Base-by-base conservation (phyloP, 2,888 invertebrate genomes). In the Octodonta nipae region DNA sequence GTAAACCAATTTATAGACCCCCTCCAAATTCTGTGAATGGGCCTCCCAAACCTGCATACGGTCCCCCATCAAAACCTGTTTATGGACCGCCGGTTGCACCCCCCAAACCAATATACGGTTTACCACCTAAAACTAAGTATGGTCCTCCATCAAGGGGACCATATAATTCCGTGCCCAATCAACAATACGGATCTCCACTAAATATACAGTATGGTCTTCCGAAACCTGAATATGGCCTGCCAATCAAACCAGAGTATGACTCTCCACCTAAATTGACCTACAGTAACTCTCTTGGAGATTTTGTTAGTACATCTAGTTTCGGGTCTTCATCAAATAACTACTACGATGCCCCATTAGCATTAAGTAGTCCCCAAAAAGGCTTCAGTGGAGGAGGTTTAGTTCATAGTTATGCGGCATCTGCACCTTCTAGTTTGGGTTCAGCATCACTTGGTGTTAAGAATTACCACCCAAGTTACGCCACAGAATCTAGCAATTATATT, bases 121-220 rank as follows among this genome's bases (percentile, higher is more conserved):
- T 42, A 10, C 38, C 44, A 26, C 13, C n/a, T 4, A 29, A 14
- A 8, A 24, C 25, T 3, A 22, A 40, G 8, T 42, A 40, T 32
- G 38, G 42, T 7, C 36, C 42, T 16, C 40, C 45, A 24, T 34
- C 37, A n/a, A 35, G 27, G 17, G 2, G 17, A 33, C 13, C 15
- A 27, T 40, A 20, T 20, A n/a, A 20, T n/a, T 20, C 20, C 22
- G 32, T 37, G n/a, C 40, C 45, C 5, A 35, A 31, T 13, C 30
- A 34, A 6, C 40, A 37, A 28, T 46, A 40, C 33, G 45, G 43
- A 10, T 37, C 40, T 10, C 41, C 49, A 26, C 29, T 41, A 29
- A 35, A 38, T 10, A 36, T 34, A 33, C 37, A 37, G 15, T 49
- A 47, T 35, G 46, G 44, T 11, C 49, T 46, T 11, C 52, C 49